Evolutionary conservation across 2,888 invertebrate genomes (phyloP).

Genomic region (Tryphoninae sp.): DNA sequence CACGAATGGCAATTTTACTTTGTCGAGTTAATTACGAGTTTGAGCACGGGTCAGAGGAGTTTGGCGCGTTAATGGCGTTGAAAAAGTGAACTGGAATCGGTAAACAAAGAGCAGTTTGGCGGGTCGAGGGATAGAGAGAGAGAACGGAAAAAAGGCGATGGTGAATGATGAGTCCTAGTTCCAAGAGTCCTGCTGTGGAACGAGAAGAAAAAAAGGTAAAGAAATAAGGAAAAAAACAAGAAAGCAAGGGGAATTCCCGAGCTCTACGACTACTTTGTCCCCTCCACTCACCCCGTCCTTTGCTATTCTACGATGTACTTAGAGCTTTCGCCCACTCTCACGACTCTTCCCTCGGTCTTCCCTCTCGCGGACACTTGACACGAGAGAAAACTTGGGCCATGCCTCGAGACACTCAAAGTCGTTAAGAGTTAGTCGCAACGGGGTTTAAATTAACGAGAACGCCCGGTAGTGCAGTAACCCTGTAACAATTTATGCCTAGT

Average conservation of each 20-base stretch:
- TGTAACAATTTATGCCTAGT: conserved; percentile 66
- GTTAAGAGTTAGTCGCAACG: conserved; percentile 68
- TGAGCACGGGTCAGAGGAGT: conserved; percentile 10
- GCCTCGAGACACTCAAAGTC: conserved; percentile 62
- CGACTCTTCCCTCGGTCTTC: conserved; percentile 32
- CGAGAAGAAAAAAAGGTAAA: conserved; percentile 35
- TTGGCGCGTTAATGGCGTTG: conserved; percentile 61
- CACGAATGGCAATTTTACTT: conserved; percentile 65
- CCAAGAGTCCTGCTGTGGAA: conserved; percentile 2
- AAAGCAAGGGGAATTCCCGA: conserved; percentile 40
- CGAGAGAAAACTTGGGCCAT: conserved; percentile 67
- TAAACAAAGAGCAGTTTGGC: conserved; percentile 61
- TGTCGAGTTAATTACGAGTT: conserved; percentile 69
- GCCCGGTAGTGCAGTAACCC: conserved; percentile 53
- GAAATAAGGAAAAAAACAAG: conserved; percentile 48
- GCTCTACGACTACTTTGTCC: conserved; percentile 40
- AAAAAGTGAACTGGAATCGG: conserved; percentile 65
- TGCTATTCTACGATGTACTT: conserved; percentile 48
- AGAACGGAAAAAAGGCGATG: conserved; percentile 10
- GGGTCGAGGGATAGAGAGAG: not conserved
- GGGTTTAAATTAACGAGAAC: conserved; percentile 70
- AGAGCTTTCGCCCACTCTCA: conserved; percentile 39
- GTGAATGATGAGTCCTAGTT: conserved; percentile 37
- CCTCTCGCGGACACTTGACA: conserved; percentile 35
- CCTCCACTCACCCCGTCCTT: conserved; percentile 30